These are phyloP conservation scores for Artibeus jamaicensis DNA, from an alignment of 2,797 vertebrate species.

Conservation along the genomic window DNA sequence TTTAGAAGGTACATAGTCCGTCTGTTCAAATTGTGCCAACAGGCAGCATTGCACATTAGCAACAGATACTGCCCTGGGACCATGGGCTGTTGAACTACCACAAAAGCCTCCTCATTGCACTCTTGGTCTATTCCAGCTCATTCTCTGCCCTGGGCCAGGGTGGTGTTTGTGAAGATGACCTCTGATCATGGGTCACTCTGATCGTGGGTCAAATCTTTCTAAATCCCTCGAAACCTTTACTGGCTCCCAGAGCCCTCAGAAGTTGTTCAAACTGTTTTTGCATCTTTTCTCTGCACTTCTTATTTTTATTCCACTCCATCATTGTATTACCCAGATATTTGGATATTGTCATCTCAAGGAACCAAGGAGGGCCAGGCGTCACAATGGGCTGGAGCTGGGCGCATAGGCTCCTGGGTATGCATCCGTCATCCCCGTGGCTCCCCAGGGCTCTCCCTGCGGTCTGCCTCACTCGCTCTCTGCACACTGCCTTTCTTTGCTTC, in stretches of 20 bases:
- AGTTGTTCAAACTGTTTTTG: not conserved
- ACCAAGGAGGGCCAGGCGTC: not conserved
- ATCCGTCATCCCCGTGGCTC: fast-evolving
- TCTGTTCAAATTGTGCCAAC: not conserved
- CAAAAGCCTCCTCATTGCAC: not conserved
- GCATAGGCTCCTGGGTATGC: not conserved
- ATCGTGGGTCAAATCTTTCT: no score
- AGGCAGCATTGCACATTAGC: not conserved
- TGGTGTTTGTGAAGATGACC: not conserved
- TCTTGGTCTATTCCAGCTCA: not conserved
- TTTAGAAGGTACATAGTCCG: not conserved
- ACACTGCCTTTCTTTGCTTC: not conserved
- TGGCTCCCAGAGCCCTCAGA: not conserved
- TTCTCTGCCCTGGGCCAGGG: not conserved
- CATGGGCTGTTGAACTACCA: not conserved
- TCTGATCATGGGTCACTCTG: not conserved
- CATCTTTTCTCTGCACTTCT: not conserved
- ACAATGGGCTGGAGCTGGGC: not conserved
- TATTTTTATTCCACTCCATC: not conserved
- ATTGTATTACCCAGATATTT: not conserved
- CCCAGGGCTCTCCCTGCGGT: not conserved
- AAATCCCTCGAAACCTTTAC: not conserved
- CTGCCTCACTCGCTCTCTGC: not conserved
- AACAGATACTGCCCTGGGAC: not conserved
- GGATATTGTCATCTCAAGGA: not conserved